A percentile compares a stretch with the other conserved stretches of the same genome.
These are phyloP conservation scores for Chiroxiphia lanceolata DNA, from an alignment of 2,797 vertebrate genomes.

Conservation along the genomic window DNA sequence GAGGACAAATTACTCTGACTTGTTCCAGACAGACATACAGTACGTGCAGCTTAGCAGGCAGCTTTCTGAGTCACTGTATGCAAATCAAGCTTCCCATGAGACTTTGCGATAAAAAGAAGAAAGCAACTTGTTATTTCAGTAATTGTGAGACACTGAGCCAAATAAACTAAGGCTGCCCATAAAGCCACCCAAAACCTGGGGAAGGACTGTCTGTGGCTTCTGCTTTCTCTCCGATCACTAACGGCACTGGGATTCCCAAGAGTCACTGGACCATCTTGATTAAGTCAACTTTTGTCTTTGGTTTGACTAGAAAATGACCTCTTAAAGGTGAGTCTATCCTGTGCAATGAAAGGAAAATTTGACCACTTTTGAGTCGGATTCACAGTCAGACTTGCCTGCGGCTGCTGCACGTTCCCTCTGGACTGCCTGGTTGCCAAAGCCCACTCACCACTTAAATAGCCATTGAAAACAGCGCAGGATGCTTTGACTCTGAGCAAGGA, in stretches of 20 bases:
- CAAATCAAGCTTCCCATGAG: conserved; percentile 63
- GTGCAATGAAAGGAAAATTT: not conserved
- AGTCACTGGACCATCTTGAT: not conserved
- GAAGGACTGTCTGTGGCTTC: not conserved
- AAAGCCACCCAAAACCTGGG: not conserved
- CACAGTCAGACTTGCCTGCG: not conserved
- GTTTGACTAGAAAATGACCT: not conserved
- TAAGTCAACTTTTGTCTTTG: not conserved
- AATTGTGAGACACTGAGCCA: not conserved
- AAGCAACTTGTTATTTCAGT: conserved; percentile 57
- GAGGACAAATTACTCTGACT: conserved; percentile 65
- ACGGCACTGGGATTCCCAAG: not conserved
- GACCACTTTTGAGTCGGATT: not conserved
- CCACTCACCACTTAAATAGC: not conserved
- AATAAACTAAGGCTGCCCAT: conserved; percentile 4
- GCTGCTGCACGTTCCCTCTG: not conserved
- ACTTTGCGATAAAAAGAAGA: conserved; percentile 51
- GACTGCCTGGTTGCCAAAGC: not conserved
- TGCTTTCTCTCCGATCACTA: not conserved
- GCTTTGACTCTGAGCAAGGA: not conserved
- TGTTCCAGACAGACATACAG: conserved; percentile 64
- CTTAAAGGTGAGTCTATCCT: not conserved
- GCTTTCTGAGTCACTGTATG: conserved; percentile 71
- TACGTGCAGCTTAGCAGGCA: conserved; percentile 72
- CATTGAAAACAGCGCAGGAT: not conserved